Base-by-base conservation (phyloP, 35 echinoderm and acorn worm genomes). In the Hemicentrotus pulcherrimus region DNA sequence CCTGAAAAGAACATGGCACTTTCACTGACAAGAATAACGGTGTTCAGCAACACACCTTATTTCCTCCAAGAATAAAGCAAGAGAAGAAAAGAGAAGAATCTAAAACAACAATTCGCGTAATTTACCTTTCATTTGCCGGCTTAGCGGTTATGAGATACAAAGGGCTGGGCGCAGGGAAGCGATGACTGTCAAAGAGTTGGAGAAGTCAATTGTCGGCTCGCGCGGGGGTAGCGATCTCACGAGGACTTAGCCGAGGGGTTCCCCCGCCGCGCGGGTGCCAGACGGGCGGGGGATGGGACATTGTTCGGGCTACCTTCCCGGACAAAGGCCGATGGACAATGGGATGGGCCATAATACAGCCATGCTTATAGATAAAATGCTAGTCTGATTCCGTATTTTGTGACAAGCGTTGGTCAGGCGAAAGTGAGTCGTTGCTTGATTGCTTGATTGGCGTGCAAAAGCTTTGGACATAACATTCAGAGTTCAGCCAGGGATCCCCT, bases 41-140 rank as follows among this genome's bases (percentile, higher is more conserved):
- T 33, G 88, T 90, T 18, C 46, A 90, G 18, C 12, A 33, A 90
- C 32, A 16, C 32, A 90, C 31, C 88, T 90, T 90, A 90, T 90
- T 90, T 90, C 88, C 88, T 33, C 88, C 31, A 90, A 90, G 88
- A 90, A 47, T 45, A 90, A 45, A 33, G 88, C 12, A 46, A 28
- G 46, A 47, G 32, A 35, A 90, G 31, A 90, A 90, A 88, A 90
- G 88, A 24, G 32, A 30, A 22, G 88, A 90, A 90, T 90, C 88
- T 90, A 90, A 90, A 90, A 90, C 88, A 90, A 90, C 88, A 90
- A 90, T 90, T 90, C 88, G 11, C 88, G n/a, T 90, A 90, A 90
- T 90, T 90, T 90, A 33, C 88, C 46, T 90, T 90, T 90, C 88
- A 90, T 47, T 33, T 45, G 32, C 2, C 88, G 88, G 46, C 88